These are phyloP conservation scores for Meghimatium bilineatum DNA, from an alignment of 2,888 invertebrate genomes.

Conservation along the genomic window DNA sequence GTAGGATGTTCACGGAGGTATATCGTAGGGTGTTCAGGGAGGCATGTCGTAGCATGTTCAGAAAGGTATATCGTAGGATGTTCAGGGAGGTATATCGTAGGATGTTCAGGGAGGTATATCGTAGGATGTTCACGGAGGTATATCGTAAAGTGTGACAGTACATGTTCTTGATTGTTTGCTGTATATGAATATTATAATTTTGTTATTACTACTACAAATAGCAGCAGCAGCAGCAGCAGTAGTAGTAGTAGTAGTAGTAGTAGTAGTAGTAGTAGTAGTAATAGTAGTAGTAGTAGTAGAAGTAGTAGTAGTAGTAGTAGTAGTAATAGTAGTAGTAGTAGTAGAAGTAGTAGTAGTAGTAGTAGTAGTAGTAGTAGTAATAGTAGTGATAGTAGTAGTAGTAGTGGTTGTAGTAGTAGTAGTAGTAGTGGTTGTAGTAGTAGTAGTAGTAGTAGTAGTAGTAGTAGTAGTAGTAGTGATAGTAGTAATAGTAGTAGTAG, in stretches of 20 bases:
- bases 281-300: neutral
- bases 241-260: constrained; percentile 10
- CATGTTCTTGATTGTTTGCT: too few relatives aligned
- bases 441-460: constrained; percentile 4
- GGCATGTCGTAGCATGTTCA: too few relatives aligned
- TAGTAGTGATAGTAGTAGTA: neutral
- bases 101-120: too few relatives aligned
- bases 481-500: too few relatives aligned
- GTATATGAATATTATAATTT: neutral
- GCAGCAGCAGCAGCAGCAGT: constrained; percentile 5
- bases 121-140: too few relatives aligned
- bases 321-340: neutral
- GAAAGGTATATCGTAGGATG: too few relatives aligned
- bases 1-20: too few relatives aligned
- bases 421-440: too few relatives aligned
- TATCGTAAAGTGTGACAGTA: too few relatives aligned
- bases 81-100: too few relatives aligned
- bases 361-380: neutral
- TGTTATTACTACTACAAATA: neutral
- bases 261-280: constrained; percentile 5
- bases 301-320: neutral
- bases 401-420: neutral
- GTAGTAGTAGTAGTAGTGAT: neutral
- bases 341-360: neutral
- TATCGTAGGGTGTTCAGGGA: too few relatives aligned